Evolutionary conservation across 2,113 vertebrate genomes (phyloP), one percentile per base, ranked within the genome.

Genomic region (Pteruthius melanotis): DNA sequence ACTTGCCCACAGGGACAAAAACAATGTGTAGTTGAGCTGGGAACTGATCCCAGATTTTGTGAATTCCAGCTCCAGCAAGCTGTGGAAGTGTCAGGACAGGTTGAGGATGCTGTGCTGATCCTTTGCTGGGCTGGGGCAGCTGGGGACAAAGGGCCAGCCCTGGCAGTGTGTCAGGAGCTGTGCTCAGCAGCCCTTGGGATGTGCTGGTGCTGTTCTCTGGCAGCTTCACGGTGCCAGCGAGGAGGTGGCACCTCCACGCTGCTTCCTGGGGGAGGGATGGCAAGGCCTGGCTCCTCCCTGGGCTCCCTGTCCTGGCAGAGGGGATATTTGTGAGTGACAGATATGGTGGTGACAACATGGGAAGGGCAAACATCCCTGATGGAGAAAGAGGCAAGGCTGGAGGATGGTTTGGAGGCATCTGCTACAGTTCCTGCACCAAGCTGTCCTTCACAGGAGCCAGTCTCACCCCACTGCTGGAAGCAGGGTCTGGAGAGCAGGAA

Each of bases 281-380:
- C 24, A 28, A 16, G 11, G 20, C 33, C 45, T 4, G 20, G 24
- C 13, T 54, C 18, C 6, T 23, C 42, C 1, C 0, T 0, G 2
- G 47, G 37, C 19, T 52, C n/a, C 50, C 19, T 26, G 66, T 52
- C 61, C 69, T 45, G 3, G 0, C 20, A 18, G 8, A 39, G 26
- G 15, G 30, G 23, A 10, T 15, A 11, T 11, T 31, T 13, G 2
- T 0, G 12, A 53, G 2, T 0, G 12, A 53, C n/a, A n/a, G n/a
- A n/a, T n/a, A n/a, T n/a, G n/a, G 61, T 80, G 0, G 1, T 47
- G 31, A 15, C 33, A 12, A 42, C 0, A 0, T 0, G 8, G 27
- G 21, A 75, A 28, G 9, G 63, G 44, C 6, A 75, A 44, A 52
- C 10, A 33, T 6, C 54, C 10, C 45, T 35, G 18, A 3, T 13